Base-by-base conservation (phyloP, 2,888 invertebrate genomes). In the Chrysina gloriosa region DNA sequence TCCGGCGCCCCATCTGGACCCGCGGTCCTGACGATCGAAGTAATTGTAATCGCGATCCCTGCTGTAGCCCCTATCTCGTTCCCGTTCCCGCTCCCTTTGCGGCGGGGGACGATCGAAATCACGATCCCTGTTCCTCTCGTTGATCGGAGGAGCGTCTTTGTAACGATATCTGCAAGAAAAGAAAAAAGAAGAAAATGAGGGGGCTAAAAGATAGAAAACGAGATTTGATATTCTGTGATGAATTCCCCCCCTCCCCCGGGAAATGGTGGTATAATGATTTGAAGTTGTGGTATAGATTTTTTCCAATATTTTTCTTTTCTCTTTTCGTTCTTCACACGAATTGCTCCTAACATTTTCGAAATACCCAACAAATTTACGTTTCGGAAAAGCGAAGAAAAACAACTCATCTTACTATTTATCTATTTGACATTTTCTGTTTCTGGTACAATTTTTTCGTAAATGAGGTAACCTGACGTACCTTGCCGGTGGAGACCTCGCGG, bases 401-500 rank as follows among this genome's bases (percentile, higher is more conserved):
- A n/a, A n/a, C n/a, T n/a, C n/a, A n/a, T n/a, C n/a, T n/a, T n/a
- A n/a, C n/a, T n/a, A n/a, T n/a, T n/a, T n/a, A n/a, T n/a, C n/a
- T n/a, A n/a, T n/a, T 54, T 42, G 50, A 63, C 63, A 63, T 50
- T 63, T 63, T 63, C 63, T 34, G 63, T 63, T 63, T 48, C 7
- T 2, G 14, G 14, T 61, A 27, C 25, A 11, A n/a, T 36, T 9
- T 2, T 45, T 42, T 27, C 11, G 11, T 9, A 25, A n/a, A 11
- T 34, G 14, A 42, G 36, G 2, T 36, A 19, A 45, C 6, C 14
- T 11, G n/a, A 63, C 29, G 77, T 79, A 82, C 83, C 82, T 82
- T 77, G 81, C 80, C 77, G 81, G 81, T 69, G 85, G 83, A 70
- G 83, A 84, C 72, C 84, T 82, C 69, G 83, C 74, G 66, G 86